Evolutionary conservation across 2,113 vertebrate genomes (phyloP), one percentile per base, ranked within the genome.

Genomic region (Herpetotheres cachinnans): DNA sequence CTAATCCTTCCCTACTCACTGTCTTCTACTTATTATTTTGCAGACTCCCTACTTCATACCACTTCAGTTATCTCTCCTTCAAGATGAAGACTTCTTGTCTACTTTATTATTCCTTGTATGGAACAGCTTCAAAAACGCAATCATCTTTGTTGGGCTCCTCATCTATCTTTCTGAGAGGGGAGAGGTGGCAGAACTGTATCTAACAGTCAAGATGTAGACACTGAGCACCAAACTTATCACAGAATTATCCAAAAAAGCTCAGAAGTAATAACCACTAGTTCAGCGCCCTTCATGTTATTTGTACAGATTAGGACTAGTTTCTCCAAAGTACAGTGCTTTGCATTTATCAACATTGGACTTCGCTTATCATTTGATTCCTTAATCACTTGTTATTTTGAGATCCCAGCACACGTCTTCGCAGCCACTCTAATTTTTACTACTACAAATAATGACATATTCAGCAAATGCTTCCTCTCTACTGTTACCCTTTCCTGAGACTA

Each of bases 271-370:
- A 54, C 6, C 11, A 25, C 14, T 20, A 34, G 17, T 66, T 69
- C 59, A 83, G 38, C 2, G 2, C 13, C 44, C 38, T 38, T 50
- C 0, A 1, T 16, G 17, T 63, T 58, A 8, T 17, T 16, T 0
- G 4, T 14, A n/a, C 77, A 86, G 36, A 30, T 44, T 17, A 38
- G 30, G 22, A 58, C 7, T 54, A 25, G 13, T 22, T 73, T 70
- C 46, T 56, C 36, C n/a, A 69, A 7, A 0, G 2, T 10, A 21
- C 8, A 82, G 16, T 16, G 18, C 38, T 54, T 52, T 27, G 8
- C 16, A 30, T 42, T 63, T 84, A 50, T 42, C 72, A 78, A 7
- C 29, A 14, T 9, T 20, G 1, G 16, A 13, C 46, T 89, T 82
- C 17, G 30, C 46, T 89, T 50, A 62, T 29, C 30, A 46, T 47